These are phyloP conservation scores for Colius striatus DNA, from an alignment of 2,113 vertebrate genomes.

Conservation along the genomic window DNA sequence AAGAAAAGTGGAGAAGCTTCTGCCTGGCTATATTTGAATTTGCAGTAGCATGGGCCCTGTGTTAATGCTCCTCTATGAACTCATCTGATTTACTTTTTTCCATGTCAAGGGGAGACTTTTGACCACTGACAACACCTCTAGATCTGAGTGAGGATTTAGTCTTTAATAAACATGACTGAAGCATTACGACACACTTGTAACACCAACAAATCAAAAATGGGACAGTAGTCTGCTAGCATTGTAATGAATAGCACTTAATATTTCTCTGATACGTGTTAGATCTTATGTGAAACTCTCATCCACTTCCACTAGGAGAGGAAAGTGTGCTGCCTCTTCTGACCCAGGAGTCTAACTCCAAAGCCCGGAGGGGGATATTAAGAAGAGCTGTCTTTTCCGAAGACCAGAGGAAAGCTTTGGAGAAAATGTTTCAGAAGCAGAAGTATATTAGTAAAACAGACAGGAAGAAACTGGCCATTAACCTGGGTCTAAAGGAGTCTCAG, in stretches of 20 bases:
- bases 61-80: conserved; percentile 1
- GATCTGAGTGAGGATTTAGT: conserved; percentile 15
- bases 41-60: background rate
- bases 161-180: background rate
- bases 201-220: conserved; percentile 13
- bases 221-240: background rate
- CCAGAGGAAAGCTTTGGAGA: conserved; percentile 94
- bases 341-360: conserved; percentile 83
- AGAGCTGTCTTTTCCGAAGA: conserved; percentile 97
- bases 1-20: background rate
- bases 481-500: conserved; percentile 96
- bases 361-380: conserved; percentile 90
- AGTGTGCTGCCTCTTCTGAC: conserved; percentile 82
- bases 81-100: conserved; percentile 42
- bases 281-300: background rate
- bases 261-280: background rate
- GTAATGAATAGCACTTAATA: background rate
- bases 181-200: background rate
- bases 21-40: background rate
- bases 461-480: conserved; percentile 89
- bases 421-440: conserved; percentile 94
- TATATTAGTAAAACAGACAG: conserved; percentile 97
- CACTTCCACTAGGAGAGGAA: conserved; percentile 78
- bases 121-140: conserved; percentile 8
- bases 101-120: background rate